These are phyloP conservation scores for Noctua janthe DNA, from an alignment of 2,888 invertebrate species.

Conservation along the genomic window DNA sequence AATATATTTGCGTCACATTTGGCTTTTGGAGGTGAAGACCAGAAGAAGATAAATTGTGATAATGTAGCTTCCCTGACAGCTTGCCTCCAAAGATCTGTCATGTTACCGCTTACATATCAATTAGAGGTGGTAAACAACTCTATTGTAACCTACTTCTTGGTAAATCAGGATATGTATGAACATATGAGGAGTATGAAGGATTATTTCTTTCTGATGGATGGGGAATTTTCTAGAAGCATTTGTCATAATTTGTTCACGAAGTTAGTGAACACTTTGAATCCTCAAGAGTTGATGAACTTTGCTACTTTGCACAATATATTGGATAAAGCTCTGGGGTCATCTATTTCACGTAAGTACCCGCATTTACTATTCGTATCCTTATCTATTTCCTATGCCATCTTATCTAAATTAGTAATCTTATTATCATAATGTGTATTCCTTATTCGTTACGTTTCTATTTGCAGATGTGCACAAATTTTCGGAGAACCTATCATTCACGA, in stretches of 20 bases:
- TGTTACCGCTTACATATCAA: constrained; percentile 92
- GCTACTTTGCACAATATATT: constrained; percentile 92
- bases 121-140: constrained; percentile 93
- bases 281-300: constrained; percentile 92
- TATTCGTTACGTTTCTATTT: constrained; percentile 1
- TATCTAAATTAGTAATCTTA: background rate
- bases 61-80: constrained; percentile 89
- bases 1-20: constrained; percentile 83
- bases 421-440: background rate
- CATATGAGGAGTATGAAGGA: constrained; percentile 94
- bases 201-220: constrained; percentile 95
- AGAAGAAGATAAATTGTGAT: constrained; percentile 78
- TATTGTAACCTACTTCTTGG: constrained; percentile 92
- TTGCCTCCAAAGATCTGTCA: constrained; percentile 92
- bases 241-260: constrained; percentile 93
- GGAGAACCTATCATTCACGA: constrained; percentile 91
- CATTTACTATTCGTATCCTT: background rate
- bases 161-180: constrained; percentile 92
- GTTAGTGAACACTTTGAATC: constrained; percentile 91
- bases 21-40: constrained; percentile 74
- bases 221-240: constrained; percentile 94
- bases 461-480: constrained; percentile 91
- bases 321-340: constrained; percentile 92
- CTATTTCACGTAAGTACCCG: constrained; percentile 90
- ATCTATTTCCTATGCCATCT: background rate